Evolutionary conservation across 2,888 invertebrate species (phyloP).

Genomic region (Apamea sordens): DNA sequence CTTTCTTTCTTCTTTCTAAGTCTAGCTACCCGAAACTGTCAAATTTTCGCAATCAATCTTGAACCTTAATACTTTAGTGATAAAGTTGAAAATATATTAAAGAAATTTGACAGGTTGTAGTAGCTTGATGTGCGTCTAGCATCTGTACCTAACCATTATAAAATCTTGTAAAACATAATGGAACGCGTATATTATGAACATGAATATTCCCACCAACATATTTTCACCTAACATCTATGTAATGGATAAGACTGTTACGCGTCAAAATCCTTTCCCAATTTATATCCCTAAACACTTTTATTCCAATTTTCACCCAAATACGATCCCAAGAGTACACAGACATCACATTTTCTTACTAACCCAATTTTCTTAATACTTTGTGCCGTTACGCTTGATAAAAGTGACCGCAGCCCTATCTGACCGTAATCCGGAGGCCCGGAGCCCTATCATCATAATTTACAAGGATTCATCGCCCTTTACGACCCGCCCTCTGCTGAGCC

Average conservation of each 20-base stretch:
- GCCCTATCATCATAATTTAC: slow-evolving; percentile 64
- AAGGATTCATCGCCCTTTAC: slow-evolving; percentile 53
- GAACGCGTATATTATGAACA: neutral
- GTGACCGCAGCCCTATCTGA: slow-evolving; percentile 59
- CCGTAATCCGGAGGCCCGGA: slow-evolving; percentile 48
- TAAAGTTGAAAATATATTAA: no score
- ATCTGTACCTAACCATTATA: no score
- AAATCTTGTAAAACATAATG: neutral
- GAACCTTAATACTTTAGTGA: no score
- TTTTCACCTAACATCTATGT: neutral
- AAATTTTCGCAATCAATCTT: no score
- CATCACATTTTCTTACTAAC: slow-evolving; percentile 33
- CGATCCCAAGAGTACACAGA: slow-evolving; percentile 36
- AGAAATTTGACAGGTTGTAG: no score
- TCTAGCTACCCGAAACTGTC: no score
- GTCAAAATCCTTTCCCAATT: slow-evolving; percentile 11
- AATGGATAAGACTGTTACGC: neutral
- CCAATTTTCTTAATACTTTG: slow-evolving; percentile 55
- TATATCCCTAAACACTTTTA: slow-evolving; percentile 4
- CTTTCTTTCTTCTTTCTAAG: no score
- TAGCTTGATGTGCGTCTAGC: no score
- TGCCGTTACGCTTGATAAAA: slow-evolving; percentile 53
- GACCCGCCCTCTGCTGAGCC: slow-evolving; percentile 5
- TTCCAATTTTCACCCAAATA: slow-evolving; percentile 43
- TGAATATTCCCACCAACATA: no score